phyloP scores from a whole-genome alignment of 2,888 invertebrate genomes.

The Geotrupes spiniger region DNA sequence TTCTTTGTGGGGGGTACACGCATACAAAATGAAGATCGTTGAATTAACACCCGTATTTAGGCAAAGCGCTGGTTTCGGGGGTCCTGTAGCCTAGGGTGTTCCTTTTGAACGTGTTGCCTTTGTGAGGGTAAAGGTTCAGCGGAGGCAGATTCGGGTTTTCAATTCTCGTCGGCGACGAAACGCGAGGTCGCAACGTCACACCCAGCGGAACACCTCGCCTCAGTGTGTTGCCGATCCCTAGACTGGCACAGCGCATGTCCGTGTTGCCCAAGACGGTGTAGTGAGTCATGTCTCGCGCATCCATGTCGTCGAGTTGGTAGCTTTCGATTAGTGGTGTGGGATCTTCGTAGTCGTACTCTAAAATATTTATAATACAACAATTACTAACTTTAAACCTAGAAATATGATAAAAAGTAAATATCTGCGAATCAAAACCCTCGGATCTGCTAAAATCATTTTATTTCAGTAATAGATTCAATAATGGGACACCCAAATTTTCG shows the following conservation, averaged over 20 bases:
- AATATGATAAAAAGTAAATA: too few species aligned
- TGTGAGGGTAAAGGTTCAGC: conserved; percentile 57
- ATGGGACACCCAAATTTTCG: too few species aligned
- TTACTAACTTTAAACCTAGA: too few species aligned
- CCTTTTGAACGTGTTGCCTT: conserved; percentile 32
- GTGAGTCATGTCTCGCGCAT: conserved; percentile 49
- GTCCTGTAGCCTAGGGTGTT: conserved; percentile 29
- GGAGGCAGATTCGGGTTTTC: conserved; percentile 81
- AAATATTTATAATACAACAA: too few species aligned
- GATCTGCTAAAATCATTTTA: too few species aligned
- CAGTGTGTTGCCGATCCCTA: conserved; percentile 54
- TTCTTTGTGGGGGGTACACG: too few species aligned
- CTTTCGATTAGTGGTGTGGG: conserved; percentile 73
- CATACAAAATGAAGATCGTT: too few species aligned
- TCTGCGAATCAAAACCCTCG: too few species aligned
- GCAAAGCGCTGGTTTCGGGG: conserved; percentile 23
- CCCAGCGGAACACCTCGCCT: conserved; percentile 45
- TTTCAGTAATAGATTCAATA: too few species aligned
- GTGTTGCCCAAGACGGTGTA: conserved; percentile 43
- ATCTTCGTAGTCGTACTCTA: conserved; percentile 79
- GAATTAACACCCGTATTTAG: conserved; percentile 23
- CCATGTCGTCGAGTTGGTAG: conserved; percentile 62
- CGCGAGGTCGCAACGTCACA: conserved; percentile 59
- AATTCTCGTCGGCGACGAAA: conserved; percentile 78
- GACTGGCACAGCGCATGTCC: conserved; percentile 48